Evolutionary conservation across 2,113 vertebrate genomes (phyloP), one percentile per base, ranked within the genome.

Genomic region (Lota lota): DNA sequence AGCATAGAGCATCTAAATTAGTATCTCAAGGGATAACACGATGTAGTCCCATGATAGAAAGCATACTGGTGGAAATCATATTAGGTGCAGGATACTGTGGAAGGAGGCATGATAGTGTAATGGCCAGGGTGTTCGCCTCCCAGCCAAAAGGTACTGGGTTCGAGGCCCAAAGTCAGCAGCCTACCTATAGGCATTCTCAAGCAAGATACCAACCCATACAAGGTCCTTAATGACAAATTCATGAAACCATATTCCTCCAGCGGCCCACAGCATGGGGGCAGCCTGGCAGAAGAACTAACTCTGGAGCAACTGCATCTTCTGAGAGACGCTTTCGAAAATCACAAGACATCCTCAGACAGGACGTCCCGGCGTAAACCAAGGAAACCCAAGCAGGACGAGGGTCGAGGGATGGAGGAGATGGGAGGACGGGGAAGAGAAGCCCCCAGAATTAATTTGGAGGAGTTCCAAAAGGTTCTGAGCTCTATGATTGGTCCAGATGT

Each of bases 231-330:
- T 47, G 12, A 47, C 40, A 47, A 47, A 47, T 47, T 14, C 40
- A 47, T 47, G 12, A 47, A 14, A 14, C 40, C 10, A 8, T 12
- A 47, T 47, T 33, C 20, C 28, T 22, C 21, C 72, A 89, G 78
- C 51, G 80, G 86, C 64, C 36, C 67, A 22, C 5, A 56, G 24
- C 58, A 33, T 53, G 80, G 83, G 53, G 50, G 77, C 16, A 60
- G 70, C 21, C 68, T 86, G 28, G 78, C 86, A 51, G 79, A 88
- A 28, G 78, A 80, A 8, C 74, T 83, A 22, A 73, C 64, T 19
- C 66, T 76, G 8, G 70, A 83, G 22, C 81, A 86, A 19, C 75
- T 90, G 71, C 72, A 75, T 50, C 51, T 54, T n/a, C 70, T 89
- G 40, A 77, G 79, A 72, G 54, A 84, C 19, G 70, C 76, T 5